These are phyloP conservation scores for Coelogynopora nodosa DNA, from an alignment of 2,888 invertebrate species.

Conservation along the genomic window DNA sequence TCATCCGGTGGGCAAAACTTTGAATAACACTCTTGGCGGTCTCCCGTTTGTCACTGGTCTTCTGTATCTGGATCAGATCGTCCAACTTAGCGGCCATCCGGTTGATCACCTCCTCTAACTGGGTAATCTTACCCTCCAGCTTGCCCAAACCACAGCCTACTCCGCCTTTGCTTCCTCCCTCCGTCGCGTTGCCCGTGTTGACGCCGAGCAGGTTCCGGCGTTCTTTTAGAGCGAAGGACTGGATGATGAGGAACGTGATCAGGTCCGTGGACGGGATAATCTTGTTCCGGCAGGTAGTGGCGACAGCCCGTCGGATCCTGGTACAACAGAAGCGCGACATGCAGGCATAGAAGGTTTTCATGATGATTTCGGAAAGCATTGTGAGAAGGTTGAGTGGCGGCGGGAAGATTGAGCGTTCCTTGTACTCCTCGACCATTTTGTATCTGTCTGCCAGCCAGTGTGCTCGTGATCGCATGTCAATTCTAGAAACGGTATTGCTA, in stretches of 20 bases:
- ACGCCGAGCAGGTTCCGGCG: background rate
- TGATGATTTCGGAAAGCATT: background rate
- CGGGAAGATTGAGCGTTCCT: slow-evolving; percentile 43
- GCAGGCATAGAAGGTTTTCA: background rate
- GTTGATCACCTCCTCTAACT: background rate
- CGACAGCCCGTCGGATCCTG: background rate
- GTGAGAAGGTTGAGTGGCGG: slow-evolving; percentile 41
- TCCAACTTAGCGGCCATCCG: no score
- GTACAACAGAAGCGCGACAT: background rate
- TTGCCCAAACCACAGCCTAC: background rate
- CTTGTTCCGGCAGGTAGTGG: background rate
- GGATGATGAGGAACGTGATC: background rate
- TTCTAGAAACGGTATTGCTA: slow-evolving; percentile 44
- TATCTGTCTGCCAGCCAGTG: slow-evolving; percentile 45
- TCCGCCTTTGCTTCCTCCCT: no score
- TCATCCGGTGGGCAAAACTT: no score
- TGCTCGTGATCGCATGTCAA: slow-evolving; percentile 33
- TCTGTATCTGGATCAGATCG: no score
- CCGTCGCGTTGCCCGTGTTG: no score
- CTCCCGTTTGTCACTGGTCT: no score
- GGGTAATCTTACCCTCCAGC: background rate
- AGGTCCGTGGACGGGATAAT: background rate
- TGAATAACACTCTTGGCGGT: no score
- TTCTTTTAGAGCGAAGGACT: background rate
- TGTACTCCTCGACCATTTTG: slow-evolving; percentile 41